Conservation (phyloP, 2,888 invertebrate species). For the Epirrhoe alternata region DNA sequence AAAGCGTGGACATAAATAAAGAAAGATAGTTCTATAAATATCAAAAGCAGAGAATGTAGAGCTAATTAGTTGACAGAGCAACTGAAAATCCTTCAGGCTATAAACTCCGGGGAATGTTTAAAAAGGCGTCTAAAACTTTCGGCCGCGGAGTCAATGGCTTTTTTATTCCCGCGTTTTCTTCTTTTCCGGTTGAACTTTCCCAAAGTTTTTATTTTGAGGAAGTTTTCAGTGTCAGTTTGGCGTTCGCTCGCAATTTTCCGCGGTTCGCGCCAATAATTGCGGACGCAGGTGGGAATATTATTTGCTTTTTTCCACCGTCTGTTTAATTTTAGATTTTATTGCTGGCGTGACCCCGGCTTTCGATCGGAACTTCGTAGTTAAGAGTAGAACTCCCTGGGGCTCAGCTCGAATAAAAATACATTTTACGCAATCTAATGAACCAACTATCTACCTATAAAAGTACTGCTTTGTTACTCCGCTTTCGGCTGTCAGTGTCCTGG, state of each 20-base stretch:
- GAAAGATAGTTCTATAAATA: constrained; percentile 2
- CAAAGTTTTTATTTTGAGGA: constrained; percentile 81
- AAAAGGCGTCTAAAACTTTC: constrained; percentile 78
- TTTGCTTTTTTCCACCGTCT: constrained; percentile 53
- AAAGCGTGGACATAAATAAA: not conserved
- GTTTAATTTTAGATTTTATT: constrained; percentile 47
- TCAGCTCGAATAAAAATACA: not conserved
- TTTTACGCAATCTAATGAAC: not conserved
- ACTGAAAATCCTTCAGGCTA: constrained; percentile 67
- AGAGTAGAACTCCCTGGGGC: not conserved
- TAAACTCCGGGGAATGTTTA: constrained; percentile 70
- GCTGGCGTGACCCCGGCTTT: constrained; percentile 31
- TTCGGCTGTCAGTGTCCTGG: too few relatives aligned
- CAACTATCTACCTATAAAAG: not conserved
- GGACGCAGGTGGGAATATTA: constrained; percentile 77
- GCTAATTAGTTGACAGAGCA: constrained; percentile 74
- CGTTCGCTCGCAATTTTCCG: constrained; percentile 81
- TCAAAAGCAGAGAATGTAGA: constrained; percentile 9
- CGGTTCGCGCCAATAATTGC: constrained; percentile 82
- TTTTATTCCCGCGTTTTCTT: constrained; percentile 82
- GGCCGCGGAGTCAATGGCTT: constrained; percentile 82
- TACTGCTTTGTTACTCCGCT: too few relatives aligned
- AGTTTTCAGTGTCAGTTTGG: constrained; percentile 83
- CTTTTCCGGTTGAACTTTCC: constrained; percentile 82
- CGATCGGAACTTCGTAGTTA: constrained; percentile 10